phyloP scores from a whole-genome alignment of 2,113 vertebrate species.

The Cathartes aura region DNA sequence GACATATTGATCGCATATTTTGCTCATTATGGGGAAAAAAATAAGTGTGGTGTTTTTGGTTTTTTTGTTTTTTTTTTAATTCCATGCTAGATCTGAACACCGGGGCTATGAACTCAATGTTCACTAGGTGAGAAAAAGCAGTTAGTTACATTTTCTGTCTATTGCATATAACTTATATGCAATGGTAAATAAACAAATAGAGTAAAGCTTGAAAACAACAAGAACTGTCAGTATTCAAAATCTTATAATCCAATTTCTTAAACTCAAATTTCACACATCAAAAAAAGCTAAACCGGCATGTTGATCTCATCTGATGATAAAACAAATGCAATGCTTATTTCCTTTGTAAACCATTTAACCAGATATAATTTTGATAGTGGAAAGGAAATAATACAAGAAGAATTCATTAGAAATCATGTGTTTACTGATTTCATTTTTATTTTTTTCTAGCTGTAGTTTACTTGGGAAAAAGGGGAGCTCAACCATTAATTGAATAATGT shows the following conservation, averaged over 20 bases:
- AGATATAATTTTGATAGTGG: conserved; percentile 34
- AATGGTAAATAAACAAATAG: background rate
- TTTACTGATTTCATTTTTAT: conserved; percentile 4
- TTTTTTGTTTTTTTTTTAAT: background rate
- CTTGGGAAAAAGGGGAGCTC: conserved; percentile 23
- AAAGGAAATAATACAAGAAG: conserved; percentile 23
- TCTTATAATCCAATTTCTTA: background rate
- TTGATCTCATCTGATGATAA: conserved; percentile 2
- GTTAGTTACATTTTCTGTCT: background rate
- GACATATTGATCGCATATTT: background rate
- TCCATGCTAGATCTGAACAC: background rate
- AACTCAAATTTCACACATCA: background rate
- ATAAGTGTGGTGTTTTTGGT: rapidly evolving
- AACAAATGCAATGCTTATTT: conserved; percentile 16
- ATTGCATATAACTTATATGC: background rate
- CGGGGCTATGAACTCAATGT: background rate
- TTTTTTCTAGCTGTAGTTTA: conserved; percentile 40
- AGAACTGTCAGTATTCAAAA: background rate
- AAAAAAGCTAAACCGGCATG: background rate
- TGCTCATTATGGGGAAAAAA: background rate
- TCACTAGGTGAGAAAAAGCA: background rate
- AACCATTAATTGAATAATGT: conserved; percentile 63
- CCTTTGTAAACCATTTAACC: conserved; percentile 36
- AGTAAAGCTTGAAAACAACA: background rate
- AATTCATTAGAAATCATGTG: conserved; percentile 48